Percentiles rank a stretch among this genome's conserved stretches.
Evolutionary conservation across 2,888 invertebrate genomes (phyloP).

Genomic region (Aphrophora alni): DNA sequence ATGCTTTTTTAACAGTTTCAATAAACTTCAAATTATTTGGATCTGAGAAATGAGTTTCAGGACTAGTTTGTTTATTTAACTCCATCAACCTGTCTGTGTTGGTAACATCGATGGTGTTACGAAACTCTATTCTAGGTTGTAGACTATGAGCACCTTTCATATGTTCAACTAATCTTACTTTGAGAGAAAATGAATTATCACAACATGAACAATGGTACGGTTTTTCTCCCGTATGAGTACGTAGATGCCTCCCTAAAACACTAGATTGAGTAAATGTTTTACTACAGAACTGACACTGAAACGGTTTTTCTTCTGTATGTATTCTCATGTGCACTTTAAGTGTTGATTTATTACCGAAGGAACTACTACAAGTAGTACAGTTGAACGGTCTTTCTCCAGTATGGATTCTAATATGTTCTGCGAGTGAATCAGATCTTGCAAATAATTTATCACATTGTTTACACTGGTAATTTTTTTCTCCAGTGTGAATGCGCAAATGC

Average conservation of each 20-base stretch:
- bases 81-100: background rate
- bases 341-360: slow-evolving; percentile 2
- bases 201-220: slow-evolving; percentile 12
- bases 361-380: slow-evolving; percentile 3
- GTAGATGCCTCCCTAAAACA: slow-evolving; percentile 7
- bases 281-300: slow-evolving; percentile 10
- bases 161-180: slow-evolving; percentile 17
- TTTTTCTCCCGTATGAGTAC: slow-evolving; percentile 10
- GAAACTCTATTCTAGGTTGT: background rate
- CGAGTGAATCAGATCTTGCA: slow-evolving; percentile 4
- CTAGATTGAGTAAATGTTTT: slow-evolving; percentile 19
- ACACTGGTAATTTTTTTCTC: slow-evolving; percentile 9
- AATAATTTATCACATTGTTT: slow-evolving; percentile 7
- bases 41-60: background rate
- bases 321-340: slow-evolving; percentile 14
- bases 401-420: slow-evolving; percentile 4
- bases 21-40: background rate
- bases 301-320: slow-evolving; percentile 13
- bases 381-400: slow-evolving; percentile 4
- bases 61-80: background rate
- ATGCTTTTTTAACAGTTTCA: slow-evolving; percentile 2
- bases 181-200: slow-evolving; percentile 3
- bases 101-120: background rate
- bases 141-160: background rate
- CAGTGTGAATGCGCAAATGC: background rate